Base-by-base conservation (phyloP, 2,113 vertebrate genomes). In the Petroica traversi region DNA sequence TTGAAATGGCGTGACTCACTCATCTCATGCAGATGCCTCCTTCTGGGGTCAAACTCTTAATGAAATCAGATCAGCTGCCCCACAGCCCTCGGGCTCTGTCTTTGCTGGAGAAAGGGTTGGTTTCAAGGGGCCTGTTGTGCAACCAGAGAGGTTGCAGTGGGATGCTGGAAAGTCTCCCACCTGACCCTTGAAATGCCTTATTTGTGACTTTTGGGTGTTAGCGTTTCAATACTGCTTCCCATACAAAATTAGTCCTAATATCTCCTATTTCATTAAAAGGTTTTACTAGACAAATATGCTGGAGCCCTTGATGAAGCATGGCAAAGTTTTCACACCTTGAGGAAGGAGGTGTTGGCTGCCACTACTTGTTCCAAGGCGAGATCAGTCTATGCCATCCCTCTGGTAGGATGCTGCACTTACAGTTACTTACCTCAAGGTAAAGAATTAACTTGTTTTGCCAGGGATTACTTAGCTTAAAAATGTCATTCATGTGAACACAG, bases 31-130 rank as follows among this genome's bases (percentile, higher is more conserved):
- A 88, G 72, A 75, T 3, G 20, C 75, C 92, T 61, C 51, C 52
- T 96, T 87, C 68, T 88, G 82, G 92, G 94, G 79, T 94, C 90
- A 88, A 90, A 92, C 59, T 76, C 75, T 71, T 93, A 16, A 26
- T 28, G 38, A 73, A 88, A 88, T 88, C 51, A 48, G 49, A 67
- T 72, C 64, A 84, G 49, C 63, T 71, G 55, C 48, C 82, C 68
- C 75, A 67, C 33, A 84, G 43, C 79, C 88, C 88, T 75, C 29
- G 18, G 90, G 88, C 55, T 86, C 68, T 68, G 16, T 74, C 88
- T 95, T 95, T 90, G 63, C 79, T 90, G 83, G 68, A 74, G 76
- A 90, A 92, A 75, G 31, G 11, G 14, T 36, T 88, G 58, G 59
- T 94, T 90, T 79, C 28, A 74, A 80, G 79, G 66, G 68, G 19